Percentiles rank a stretch among this genome's conserved stretches.
These are phyloP conservation scores for Carapus acus DNA, from an alignment of 2,797 vertebrate species.

Conservation along the genomic window DNA sequence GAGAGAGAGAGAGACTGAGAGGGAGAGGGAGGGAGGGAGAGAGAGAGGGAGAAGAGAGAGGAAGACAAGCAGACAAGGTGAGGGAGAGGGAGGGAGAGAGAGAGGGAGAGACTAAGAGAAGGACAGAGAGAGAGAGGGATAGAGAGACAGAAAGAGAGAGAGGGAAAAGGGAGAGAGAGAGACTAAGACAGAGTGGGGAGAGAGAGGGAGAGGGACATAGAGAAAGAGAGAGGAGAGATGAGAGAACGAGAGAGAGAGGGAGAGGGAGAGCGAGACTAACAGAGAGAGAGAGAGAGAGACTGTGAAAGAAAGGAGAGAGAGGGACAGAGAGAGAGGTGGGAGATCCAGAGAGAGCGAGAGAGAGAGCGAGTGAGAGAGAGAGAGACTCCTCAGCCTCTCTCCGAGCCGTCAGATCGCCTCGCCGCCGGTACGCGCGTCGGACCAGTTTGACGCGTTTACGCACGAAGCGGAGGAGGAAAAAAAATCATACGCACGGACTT, in stretches of 20 bases:
- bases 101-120: constrained; percentile 25
- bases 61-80: background rate
- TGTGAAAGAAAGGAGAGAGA: too few species aligned
- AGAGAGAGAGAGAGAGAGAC: constrained; percentile 19
- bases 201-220: constrained; percentile 26
- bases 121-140: constrained; percentile 11
- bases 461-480: background rate
- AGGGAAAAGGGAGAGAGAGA: too few species aligned
- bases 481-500: constrained; percentile 30
- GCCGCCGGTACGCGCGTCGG: background rate
- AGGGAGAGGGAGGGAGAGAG: background rate
- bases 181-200: too few species aligned
- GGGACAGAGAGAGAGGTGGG: constrained; percentile 3
- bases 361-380: constrained; percentile 32
- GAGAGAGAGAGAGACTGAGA: constrained; percentile 23
- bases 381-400: constrained; percentile 48
- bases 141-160: too few species aligned
- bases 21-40: constrained; percentile 36
- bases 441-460: background rate
- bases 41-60: constrained; percentile 31
- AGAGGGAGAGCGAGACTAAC: constrained; percentile 18
- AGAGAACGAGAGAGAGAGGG: too few species aligned
- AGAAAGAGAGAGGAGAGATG: constrained; percentile 7
- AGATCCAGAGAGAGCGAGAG: too few species aligned
- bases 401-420: constrained; percentile 19